Conservation (phyloP, 2,888 invertebrate species). For the Andrena chrysosceles region DNA sequence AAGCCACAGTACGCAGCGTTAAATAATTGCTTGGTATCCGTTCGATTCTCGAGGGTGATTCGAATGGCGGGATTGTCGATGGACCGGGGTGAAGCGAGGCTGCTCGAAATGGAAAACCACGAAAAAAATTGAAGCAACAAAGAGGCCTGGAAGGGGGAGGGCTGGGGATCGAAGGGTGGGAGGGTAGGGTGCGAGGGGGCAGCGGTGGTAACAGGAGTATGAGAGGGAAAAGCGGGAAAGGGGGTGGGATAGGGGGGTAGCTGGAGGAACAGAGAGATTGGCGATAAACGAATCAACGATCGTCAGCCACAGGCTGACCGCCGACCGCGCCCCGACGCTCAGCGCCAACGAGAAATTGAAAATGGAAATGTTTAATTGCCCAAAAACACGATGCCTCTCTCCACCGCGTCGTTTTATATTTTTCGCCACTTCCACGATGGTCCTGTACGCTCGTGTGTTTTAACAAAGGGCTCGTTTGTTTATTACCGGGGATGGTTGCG, state of each 20-base stretch:
- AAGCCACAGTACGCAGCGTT: slow-evolving; percentile 74
- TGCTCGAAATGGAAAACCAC: slow-evolving; percentile 74
- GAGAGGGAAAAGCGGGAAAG: slow-evolving; percentile 48
- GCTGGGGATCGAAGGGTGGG: slow-evolving; percentile 43
- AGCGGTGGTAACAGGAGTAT: slow-evolving; percentile 30
- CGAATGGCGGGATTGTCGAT: slow-evolving; percentile 74
- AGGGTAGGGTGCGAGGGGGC: slow-evolving; percentile 43
- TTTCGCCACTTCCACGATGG: slow-evolving; percentile 49
- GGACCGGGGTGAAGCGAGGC: slow-evolving; percentile 64
- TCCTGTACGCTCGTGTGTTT: slow-evolving; percentile 17
- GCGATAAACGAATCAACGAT: slow-evolving; percentile 84
- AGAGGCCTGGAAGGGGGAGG: slow-evolving; percentile 62
- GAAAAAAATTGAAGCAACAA: slow-evolving; percentile 75
- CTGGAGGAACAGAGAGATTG: slow-evolving; percentile 67
- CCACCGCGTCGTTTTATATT: slow-evolving; percentile 68
- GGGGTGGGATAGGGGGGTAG: slow-evolving; percentile 32
- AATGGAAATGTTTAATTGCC: slow-evolving; percentile 84
- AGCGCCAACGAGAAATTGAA: slow-evolving; percentile 81
- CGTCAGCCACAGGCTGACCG: slow-evolving; percentile 81
- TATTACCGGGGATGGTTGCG: slow-evolving; percentile 43
- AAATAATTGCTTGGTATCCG: slow-evolving; percentile 77
- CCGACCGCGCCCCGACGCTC: slow-evolving; percentile 75
- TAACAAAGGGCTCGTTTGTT: slow-evolving; percentile 49
- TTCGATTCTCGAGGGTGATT: slow-evolving; percentile 76
- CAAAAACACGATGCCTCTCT: slow-evolving; percentile 78